phyloP scores from a whole-genome alignment of 2,888 invertebrate species.

The Xylota sylvarum region DNA sequence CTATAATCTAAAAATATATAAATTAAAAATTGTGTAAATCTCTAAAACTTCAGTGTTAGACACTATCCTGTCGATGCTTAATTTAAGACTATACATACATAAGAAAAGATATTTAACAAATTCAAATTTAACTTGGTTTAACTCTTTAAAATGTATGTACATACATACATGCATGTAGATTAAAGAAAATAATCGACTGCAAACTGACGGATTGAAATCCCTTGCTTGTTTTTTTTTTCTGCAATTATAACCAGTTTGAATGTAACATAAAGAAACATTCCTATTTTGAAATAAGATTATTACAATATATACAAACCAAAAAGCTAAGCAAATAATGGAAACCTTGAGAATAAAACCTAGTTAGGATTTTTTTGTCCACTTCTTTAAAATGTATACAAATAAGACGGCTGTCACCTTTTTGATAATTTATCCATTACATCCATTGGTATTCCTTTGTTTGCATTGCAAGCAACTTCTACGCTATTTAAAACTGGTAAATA shows the following conservation, averaged over 20 bases:
- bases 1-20: conserved; percentile 33
- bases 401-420: neutral
- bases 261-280: neutral
- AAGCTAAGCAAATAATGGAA: neutral
- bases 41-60: neutral
- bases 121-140: too few relatives aligned
- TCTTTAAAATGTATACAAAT: conserved; percentile 18
- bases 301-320: neutral
- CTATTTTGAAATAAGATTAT: neutral
- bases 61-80: neutral
- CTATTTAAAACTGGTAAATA: conserved; percentile 6
- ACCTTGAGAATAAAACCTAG: conserved; percentile 1
- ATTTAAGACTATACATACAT: neutral
- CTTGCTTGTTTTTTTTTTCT: neutral
- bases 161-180: neutral
- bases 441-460: neutral
- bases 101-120: too few relatives aligned
- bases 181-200: neutral
- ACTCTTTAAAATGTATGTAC: too few relatives aligned
- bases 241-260: neutral
- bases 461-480: neutral
- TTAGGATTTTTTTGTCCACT: neutral
- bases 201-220: neutral
- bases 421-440: neutral
- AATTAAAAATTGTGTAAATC: neutral